Percentiles rank a stretch among this genome's conserved stretches.
Evolutionary conservation across 2,888 invertebrate genomes (phyloP).

Genomic region (Callosobruchus maculatus): DNA sequence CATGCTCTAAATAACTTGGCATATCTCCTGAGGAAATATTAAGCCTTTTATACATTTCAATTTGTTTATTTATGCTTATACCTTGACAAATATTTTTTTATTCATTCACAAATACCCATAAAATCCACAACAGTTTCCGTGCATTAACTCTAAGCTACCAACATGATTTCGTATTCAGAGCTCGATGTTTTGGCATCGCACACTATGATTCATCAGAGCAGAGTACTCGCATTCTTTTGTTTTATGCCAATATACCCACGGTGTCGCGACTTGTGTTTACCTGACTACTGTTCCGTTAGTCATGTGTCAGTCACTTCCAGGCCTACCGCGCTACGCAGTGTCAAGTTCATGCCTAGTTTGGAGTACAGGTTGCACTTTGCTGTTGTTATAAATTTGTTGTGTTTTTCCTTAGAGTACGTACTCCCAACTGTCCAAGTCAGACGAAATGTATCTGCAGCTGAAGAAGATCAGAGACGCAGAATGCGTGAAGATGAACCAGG

Average conservation of each 20-base stretch:
- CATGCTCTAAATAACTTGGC: too few relatives aligned
- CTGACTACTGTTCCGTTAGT: not conserved
- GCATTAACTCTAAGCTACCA: not conserved
- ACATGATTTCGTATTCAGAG: not conserved
- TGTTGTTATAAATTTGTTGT: not conserved
- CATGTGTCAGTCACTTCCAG: not conserved
- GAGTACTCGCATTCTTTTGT: not conserved
- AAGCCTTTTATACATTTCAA: too few relatives aligned
- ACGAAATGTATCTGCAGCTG: constrained; percentile 18
- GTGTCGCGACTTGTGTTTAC: not conserved
- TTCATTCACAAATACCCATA: too few relatives aligned
- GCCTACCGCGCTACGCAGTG: not conserved
- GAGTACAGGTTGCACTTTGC: not conserved
- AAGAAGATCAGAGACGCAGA: constrained; percentile 31
- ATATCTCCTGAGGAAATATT: too few relatives aligned
- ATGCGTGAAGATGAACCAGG: constrained; percentile 36
- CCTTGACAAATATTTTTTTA: too few relatives aligned
- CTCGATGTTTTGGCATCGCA: not conserved
- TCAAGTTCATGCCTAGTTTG: not conserved
- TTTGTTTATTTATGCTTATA: too few relatives aligned
- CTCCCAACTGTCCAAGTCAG: constrained; percentile 1
- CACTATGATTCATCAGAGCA: not conserved
- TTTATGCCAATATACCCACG: not conserved
- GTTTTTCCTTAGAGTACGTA: not conserved
- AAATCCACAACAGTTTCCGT: not conserved